Conservation (phyloP, 2,888 invertebrate genomes). For the Stratiomys singularior region DNA sequence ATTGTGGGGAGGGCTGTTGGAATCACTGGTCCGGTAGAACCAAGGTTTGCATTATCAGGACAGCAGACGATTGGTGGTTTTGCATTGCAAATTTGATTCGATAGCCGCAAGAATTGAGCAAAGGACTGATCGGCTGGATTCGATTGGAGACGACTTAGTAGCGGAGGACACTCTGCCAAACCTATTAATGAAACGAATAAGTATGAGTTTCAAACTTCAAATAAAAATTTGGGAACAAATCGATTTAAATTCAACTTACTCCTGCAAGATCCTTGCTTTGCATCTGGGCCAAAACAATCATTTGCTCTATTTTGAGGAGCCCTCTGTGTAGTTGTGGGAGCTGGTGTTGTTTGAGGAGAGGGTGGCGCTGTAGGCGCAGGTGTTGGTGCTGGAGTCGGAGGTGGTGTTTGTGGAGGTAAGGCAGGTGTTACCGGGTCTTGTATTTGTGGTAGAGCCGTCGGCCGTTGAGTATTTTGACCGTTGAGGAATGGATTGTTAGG, state of each 20-base stretch:
- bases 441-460: background rate
- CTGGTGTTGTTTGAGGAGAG: constrained; percentile 26
- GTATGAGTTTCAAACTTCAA: no score
- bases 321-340: constrained; percentile 52
- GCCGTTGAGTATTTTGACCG: background rate
- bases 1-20: background rate
- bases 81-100: constrained; percentile 58
- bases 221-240: no score
- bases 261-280: constrained; percentile 51
- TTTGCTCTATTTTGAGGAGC: constrained; percentile 52
- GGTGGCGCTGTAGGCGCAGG: constrained; percentile 47
- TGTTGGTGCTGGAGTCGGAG: constrained; percentile 26
- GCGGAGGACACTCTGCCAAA: constrained; percentile 55
- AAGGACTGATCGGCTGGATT: constrained; percentile 57
- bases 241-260: no score
- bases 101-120: constrained; percentile 56
- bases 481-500: constrained; percentile 32
- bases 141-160: constrained; percentile 55
- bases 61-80: constrained; percentile 59
- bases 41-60: constrained; percentile 53
- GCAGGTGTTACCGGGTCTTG: background rate
- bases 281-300: constrained; percentile 57
- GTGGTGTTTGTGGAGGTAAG: background rate
- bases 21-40: background rate
- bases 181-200: constrained; percentile 52